Percentiles rank a stretch among this genome's conserved stretches.
Conservation (phyloP, 2,797 vertebrate species). For the Euthynnus affinis region DNA sequence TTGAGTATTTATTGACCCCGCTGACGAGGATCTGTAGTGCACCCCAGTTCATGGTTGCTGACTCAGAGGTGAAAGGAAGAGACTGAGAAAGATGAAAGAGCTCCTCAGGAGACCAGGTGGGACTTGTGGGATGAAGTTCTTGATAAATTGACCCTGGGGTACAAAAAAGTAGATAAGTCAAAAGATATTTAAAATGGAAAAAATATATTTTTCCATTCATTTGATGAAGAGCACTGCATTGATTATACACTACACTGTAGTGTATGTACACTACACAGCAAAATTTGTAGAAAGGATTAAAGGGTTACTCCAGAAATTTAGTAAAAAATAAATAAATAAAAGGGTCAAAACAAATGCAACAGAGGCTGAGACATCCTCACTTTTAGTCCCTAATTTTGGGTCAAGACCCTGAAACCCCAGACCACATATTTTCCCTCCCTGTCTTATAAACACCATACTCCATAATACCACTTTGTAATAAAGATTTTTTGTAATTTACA, state of each 20-base stretch:
- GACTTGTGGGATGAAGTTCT: neutral
- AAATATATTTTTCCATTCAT: neutral
- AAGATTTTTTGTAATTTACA: neutral
- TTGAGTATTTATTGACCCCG: conserved; percentile 94
- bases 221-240: neutral
- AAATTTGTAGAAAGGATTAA: neutral
- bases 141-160: conserved; percentile 17
- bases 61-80: conserved; percentile 8
- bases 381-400: neutral
- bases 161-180: conserved; percentile 5
- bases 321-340: too few relatives aligned
- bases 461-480: neutral
- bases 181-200: neutral
- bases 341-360: neutral
- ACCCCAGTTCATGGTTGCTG: conserved; percentile 91
- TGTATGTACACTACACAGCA: too few relatives aligned
- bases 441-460: neutral
- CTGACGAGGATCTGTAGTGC: conserved; percentile 86
- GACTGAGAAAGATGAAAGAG: neutral
- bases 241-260: too few relatives aligned
- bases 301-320: neutral
- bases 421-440: neutral
- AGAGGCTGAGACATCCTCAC: neutral
- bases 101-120: conserved; percentile 18
- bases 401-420: neutral